Evolutionary conservation across 2,888 invertebrate species (phyloP).

Genomic region (Ceriagrion tenellum): DNA sequence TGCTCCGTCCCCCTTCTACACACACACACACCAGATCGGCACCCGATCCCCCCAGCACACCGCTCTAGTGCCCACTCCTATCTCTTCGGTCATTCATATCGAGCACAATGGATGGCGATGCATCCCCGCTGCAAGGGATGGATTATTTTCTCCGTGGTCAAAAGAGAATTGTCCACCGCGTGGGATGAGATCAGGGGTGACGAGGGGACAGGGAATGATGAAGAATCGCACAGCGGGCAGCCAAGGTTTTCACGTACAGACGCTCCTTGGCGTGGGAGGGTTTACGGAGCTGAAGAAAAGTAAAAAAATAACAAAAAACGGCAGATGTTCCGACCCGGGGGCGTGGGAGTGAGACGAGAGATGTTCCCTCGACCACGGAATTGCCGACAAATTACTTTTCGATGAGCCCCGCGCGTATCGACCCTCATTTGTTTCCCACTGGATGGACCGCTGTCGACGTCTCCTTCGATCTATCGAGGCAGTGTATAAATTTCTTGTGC

Average conservation of each 20-base stretch:
- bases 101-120: not conserved
- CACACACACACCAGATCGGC: not conserved
- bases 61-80: not conserved
- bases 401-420: not conserved
- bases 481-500: not conserved
- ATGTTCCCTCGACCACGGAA: not conserved
- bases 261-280: not conserved
- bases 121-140: not conserved
- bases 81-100: not conserved
- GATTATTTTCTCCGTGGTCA: not conserved
- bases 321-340: not conserved
- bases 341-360: not conserved
- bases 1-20: too few species aligned
- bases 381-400: not conserved
- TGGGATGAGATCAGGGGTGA: not conserved
- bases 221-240: not conserved
- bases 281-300: too few species aligned
- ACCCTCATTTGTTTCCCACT: not conserved
- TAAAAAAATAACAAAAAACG: too few species aligned
- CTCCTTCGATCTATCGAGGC: not conserved
- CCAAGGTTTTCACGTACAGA: not conserved
- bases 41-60: too few species aligned
- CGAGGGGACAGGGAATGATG: not conserved
- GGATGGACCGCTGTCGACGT: not conserved
- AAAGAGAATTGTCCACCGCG: not conserved